Base-by-base conservation (phyloP, 2,888 invertebrate genomes). In the Miltochrista miniata region DNA sequence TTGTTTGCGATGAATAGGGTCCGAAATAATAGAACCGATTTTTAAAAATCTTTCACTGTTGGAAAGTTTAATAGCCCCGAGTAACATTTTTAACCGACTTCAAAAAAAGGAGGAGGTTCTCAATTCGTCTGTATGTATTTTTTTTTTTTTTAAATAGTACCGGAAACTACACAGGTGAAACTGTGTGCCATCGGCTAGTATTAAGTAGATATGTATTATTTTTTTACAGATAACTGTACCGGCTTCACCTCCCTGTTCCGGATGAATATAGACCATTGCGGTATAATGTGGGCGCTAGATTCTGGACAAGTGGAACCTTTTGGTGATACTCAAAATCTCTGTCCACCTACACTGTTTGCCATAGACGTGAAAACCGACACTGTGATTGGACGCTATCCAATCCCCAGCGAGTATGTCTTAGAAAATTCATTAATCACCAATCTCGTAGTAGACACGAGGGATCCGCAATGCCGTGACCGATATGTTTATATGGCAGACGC, bases 211-310 rank as follows among this genome's bases (percentile, higher is more conserved):
- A n/a, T n/a, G n/a, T n/a, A n/a, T n/a, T n/a, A n/a, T n/a, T n/a
- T n/a, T n/a, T n/a, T 71, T 66, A 45, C 79, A 90, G 92, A 30
- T 45, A 93, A 90, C 62, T 91, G 91, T 62, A 85, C 83, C 15
- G 94, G 95, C 35, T 87, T 96, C 48, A 95, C 95, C 0, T 96
- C 96, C 0, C 94, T 96, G 1, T 97, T 96, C 76, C 93, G 97
- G n/a, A 93, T 96, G 73, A 93, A 93, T 69, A 93, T 96, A 0
- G 97, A 97, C 78, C 93, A 93, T 40, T 97, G 97, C 68, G 94
- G 95, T 45, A 92, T 96, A 1, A 91, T 97, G 68, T 97, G 96
- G 96, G 93, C 96, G 0, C 91, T 97, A 24, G 96, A 97, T 79
- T 95, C 96, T 0, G 97, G 97, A 0, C 94, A 95, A 72, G 93